Base-by-base conservation (phyloP, 92 coral and sea anemone species). In the Umimayanthus kanabou region DNA sequence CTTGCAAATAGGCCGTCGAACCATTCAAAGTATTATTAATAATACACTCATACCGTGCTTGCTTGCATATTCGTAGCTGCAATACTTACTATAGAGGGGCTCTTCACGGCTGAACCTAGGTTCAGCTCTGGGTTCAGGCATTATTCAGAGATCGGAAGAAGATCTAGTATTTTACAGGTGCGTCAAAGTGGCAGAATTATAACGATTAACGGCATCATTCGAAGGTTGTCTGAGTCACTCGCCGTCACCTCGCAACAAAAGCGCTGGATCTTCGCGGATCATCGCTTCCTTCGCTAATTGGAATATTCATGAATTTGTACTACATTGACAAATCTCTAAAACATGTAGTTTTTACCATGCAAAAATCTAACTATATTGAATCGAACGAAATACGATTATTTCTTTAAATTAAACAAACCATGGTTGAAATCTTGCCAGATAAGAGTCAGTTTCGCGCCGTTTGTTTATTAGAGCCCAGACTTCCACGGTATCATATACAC, bases 51-150 rank as follows among this genome's bases (percentile, higher is more conserved):
- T n/a, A n/a, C n/a, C n/a, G 37, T 33, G 37, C 37, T 33, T 33
- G 37, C 37, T 33, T 33, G 37, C 37, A 33, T 10, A 25, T 75
- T 40, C n/a, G 45, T 75, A 9, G 42, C 43, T 25, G 22, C 28
- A 37, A 29, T 45, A 83, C 87, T 83, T 69, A 83, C 87, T 83
- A 30, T 83, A 83, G 28, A 83, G 87, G 4, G 77, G 87, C 11
- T 83, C 87, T 70, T 83, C 87, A 18, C 87, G 87, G 33, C 76
- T 83, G 15, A 43, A 83, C 65, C 30, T 69, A 13, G 73, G 78
- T 53, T 53, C 58, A 14, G 18, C 18, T 53, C 58, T 53, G 16
- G 18, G 58, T 70, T 83, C 26, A 69, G 87, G 61, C 87, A 83
- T 83, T 69, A 65, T 70, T 43, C 20, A 14, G 64, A 26, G 76